These are phyloP conservation scores for Urechis unicinctus DNA, from an alignment of 2,888 invertebrate species.

Conservation along the genomic window DNA sequence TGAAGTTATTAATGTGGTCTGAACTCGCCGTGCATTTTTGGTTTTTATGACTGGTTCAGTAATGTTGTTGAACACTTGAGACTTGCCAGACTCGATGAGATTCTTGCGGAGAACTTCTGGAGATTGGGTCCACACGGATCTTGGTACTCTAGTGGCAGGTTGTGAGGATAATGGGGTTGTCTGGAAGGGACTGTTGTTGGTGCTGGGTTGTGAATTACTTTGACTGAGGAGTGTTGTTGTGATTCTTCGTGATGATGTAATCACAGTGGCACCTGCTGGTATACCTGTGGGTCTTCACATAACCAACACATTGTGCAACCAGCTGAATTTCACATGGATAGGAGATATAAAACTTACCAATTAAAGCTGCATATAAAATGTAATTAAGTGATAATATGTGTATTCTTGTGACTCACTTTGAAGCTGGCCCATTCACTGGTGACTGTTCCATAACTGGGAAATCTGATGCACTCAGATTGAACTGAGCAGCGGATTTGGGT, in stretches of 20 bases:
- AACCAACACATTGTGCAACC: no score
- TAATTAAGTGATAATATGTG: no score
- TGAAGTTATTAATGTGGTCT: not conserved
- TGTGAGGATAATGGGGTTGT: conserved; percentile 4
- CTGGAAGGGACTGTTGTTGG: conserved; percentile 1
- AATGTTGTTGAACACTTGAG: no score
- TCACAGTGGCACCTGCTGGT: no score
- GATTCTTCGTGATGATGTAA: no score
- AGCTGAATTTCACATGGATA: no score
- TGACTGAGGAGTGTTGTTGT: no score
- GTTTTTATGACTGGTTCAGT: not conserved
- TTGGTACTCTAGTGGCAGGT: conserved; percentile 7
- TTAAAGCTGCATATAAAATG: no score
- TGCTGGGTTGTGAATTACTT: no score
- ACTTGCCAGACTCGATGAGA: no score
- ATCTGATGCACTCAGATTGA: not conserved
- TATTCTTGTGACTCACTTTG: not conserved
- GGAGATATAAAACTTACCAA: no score
- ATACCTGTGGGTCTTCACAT: no score
- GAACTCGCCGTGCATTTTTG: not conserved
- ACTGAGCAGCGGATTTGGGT: not conserved
- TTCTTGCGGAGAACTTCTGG: conserved; percentile 1
- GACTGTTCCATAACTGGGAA: not conserved
- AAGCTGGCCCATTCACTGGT: not conserved
- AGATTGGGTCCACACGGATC: conserved; percentile 9